Base-by-base conservation (phyloP, 2,888 invertebrate species). In the Nasonovia ribisnigri region DNA sequence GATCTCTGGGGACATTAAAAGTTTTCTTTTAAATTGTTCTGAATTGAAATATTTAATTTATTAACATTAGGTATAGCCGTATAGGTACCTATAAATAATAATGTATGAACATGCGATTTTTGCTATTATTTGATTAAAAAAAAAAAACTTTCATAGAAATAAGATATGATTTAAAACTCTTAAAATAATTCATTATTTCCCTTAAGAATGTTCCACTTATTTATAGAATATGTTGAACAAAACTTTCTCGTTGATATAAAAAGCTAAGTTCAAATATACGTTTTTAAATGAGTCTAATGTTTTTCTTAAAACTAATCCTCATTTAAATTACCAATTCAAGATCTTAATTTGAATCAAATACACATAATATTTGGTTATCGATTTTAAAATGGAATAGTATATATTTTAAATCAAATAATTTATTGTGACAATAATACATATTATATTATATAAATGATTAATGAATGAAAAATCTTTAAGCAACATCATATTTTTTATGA, bases 21-120 rank as follows among this genome's bases (percentile, higher is more conserved):
- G 60, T 67, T 48, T 90, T 48, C 6, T 77, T 90, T 77, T 77
- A 48, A 77, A 90, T 77, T 90, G 48, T 13, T 48, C 48, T 36
- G 26, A 77, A 90, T 36, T 51, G 48, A 88, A 42, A 88, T 36
- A 29, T 88, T 77, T 20, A 77, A 77, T 77, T 36, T 36, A 20
- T 36, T 36, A 77, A 36, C 36, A 77, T 8, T 77, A 20, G 36
- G 20, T 77, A 42, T 1, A 29, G 4, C n/a, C n/a, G n/a, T n/a
- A 13, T 16, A 51, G 13, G 51, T 54, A 77, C 26, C 24, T 57
- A 57, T 57, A 57, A 57, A 57, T 57, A 26, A 57, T 46, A 46
- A 46, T 86, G 13, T 16, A 46, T 5, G 13, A 36, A 29, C 29
- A 26, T 86, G 67, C 11, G 57, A 86, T 43, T 84, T 84, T 84